Conservation (phyloP, 2,797 vertebrate species). For the Morelia viridis region DNA sequence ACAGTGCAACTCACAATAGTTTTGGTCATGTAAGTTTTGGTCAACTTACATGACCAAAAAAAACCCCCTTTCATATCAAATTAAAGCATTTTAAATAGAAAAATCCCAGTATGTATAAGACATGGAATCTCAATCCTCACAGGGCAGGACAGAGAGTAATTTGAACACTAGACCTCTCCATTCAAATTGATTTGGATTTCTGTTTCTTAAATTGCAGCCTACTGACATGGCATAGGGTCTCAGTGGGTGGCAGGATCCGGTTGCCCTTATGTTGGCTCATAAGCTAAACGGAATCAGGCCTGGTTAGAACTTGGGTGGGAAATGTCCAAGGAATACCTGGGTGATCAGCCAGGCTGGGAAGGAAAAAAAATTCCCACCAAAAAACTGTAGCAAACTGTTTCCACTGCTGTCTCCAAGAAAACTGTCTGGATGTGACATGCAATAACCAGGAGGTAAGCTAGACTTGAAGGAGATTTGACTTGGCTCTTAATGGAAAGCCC, state of each 20-base stretch:
- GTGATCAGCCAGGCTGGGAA: background rate
- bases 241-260: background rate
- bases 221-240: background rate
- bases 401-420: background rate
- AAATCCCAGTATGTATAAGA: background rate
- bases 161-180: background rate
- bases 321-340: background rate
- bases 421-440: background rate
- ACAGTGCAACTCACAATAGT: background rate
- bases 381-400: background rate
- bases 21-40: too few relatives aligned
- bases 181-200: background rate
- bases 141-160: background rate
- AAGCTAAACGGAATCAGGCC: background rate
- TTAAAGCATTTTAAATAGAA: background rate
- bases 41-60: background rate
- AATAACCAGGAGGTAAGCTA: background rate
- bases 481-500: background rate
- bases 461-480: background rate
- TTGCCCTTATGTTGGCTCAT: background rate
- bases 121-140: background rate
- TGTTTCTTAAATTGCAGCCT: background rate
- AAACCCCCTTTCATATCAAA: background rate
- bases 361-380: background rate
- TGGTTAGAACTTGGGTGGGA: background rate